These are phyloP conservation scores for Toxotes jaculatrix DNA, from an alignment of 2,113 vertebrate genomes.

Conservation along the genomic window DNA sequence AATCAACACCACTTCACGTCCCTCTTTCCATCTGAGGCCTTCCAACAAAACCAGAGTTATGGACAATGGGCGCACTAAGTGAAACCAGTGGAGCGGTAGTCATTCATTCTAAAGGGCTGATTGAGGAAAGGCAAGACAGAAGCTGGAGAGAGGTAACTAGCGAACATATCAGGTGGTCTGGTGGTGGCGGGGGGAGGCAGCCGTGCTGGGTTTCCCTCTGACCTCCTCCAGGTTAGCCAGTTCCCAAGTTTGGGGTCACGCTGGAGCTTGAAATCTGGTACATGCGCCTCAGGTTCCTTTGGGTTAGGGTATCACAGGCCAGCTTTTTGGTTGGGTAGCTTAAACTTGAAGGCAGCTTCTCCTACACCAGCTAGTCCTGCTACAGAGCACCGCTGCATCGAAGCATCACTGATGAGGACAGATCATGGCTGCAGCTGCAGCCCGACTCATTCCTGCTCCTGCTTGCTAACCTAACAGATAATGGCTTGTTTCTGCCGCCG, in stretches of 20 bases:
- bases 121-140: constrained; percentile 73
- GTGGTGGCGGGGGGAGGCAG: constrained; percentile 55
- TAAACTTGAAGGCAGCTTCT: constrained; percentile 29
- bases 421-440: constrained; percentile 39
- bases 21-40: constrained; percentile 63
- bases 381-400: constrained; percentile 29
- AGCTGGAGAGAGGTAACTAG: constrained; percentile 65
- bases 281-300: constrained; percentile 70
- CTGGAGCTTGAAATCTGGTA: constrained; percentile 79
- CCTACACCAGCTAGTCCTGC: constrained; percentile 9
- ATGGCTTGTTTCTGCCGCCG: constrained; percentile 47
- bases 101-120: constrained; percentile 80
- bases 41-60: constrained; percentile 75
- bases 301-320: constrained; percentile 63
- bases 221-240: constrained; percentile 81
- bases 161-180: constrained; percentile 82
- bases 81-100: constrained; percentile 81
- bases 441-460: constrained; percentile 25
- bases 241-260: constrained; percentile 86
- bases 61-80: constrained; percentile 83
- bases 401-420: constrained; percentile 22
- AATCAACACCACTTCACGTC: constrained; percentile 68
- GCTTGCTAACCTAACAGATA: constrained; percentile 57
- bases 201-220: constrained; percentile 79
- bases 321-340: constrained; percentile 58